Evolutionary conservation across 1,140 invertebrate genomes (phyloP).

Genomic region (Telenomus remus): DNA sequence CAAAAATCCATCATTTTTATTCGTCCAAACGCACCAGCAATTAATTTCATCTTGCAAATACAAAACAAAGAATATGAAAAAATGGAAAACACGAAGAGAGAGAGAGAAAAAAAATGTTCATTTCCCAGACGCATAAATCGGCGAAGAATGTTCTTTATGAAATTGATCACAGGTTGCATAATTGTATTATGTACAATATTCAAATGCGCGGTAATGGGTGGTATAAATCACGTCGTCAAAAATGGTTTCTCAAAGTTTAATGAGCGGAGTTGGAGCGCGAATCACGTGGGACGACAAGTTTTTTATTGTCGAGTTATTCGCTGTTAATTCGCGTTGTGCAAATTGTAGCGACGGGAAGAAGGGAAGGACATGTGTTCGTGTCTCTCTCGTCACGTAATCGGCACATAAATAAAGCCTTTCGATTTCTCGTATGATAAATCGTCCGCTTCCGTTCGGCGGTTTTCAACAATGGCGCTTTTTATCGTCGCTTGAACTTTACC

Average conservation of each 20-base stretch:
- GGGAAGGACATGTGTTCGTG: background rate
- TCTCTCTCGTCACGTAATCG: slow-evolving; percentile 6
- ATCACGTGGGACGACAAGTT: slow-evolving; percentile 18
- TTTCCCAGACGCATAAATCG: background rate
- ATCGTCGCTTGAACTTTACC: slow-evolving; percentile 35
- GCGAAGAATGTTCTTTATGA: background rate
- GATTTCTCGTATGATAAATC: slow-evolving; percentile 17
- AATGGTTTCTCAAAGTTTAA: slow-evolving; percentile 24
- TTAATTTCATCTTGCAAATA: no score
- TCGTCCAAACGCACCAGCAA: no score
- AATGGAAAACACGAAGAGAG: no score
- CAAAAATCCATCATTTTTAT: no score
- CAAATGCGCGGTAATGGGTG: slow-evolving; percentile 25
- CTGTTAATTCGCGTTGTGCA: slow-evolving; percentile 27
- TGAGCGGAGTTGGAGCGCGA: slow-evolving; percentile 17
- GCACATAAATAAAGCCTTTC: slow-evolving; percentile 3
- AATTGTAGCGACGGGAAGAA: slow-evolving; percentile 4
- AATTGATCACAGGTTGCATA: slow-evolving; percentile 12
- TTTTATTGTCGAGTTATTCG: slow-evolving; percentile 1
- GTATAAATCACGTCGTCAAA: slow-evolving; percentile 45
- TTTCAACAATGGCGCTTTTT: slow-evolving; percentile 4
- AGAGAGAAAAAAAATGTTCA: no score
- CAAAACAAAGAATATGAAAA: no score
- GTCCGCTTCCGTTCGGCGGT: slow-evolving; percentile 3
- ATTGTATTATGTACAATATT: slow-evolving; percentile 38